Percentiles rank a stretch among this genome's conserved stretches.
Evolutionary conservation across 2,113 vertebrate genomes (phyloP).

Genomic region (Rafetus swinhoei): DNA sequence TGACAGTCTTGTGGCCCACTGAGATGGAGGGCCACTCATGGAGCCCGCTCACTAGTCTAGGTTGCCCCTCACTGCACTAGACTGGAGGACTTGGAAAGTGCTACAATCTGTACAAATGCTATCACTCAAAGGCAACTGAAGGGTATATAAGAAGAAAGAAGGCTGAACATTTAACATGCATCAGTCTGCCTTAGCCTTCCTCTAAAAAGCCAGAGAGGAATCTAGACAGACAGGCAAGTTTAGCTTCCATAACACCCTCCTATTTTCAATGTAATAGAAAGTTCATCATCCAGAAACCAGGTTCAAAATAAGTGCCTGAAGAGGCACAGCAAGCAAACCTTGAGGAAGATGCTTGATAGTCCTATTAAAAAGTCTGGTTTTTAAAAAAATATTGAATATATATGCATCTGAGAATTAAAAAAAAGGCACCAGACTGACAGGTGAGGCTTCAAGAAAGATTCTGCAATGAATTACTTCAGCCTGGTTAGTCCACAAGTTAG

Average conservation of each 20-base stretch:
- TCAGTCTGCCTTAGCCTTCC: not conserved
- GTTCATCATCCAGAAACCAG: slow-evolving; percentile 4
- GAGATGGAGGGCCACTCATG: too few relatives aligned
- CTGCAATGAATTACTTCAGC: too few relatives aligned
- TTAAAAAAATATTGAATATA: not conserved
- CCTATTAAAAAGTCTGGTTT: not conserved
- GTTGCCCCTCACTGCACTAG: too few relatives aligned
- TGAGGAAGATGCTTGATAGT: not conserved
- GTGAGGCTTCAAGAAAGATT: not conserved
- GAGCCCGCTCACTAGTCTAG: too few relatives aligned
- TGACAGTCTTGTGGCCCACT: too few relatives aligned
- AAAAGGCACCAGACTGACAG: not conserved
- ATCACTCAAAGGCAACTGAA: slow-evolving; percentile 44
- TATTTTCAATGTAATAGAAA: not conserved
- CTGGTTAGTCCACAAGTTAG: not conserved
- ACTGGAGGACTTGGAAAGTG: slow-evolving; percentile 14
- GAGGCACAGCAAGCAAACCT: not conserved
- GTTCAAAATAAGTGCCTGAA: not conserved
- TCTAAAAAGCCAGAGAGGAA: not conserved
- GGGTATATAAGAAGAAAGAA: not conserved
- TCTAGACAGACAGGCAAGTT: not conserved
- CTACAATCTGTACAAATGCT: slow-evolving; percentile 29
- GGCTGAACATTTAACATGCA: not conserved
- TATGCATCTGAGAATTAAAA: not conserved
- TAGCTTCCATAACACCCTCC: not conserved